phyloP scores from a whole-genome alignment of 2,113 vertebrate species.

The Micronycteris hirsuta region DNA sequence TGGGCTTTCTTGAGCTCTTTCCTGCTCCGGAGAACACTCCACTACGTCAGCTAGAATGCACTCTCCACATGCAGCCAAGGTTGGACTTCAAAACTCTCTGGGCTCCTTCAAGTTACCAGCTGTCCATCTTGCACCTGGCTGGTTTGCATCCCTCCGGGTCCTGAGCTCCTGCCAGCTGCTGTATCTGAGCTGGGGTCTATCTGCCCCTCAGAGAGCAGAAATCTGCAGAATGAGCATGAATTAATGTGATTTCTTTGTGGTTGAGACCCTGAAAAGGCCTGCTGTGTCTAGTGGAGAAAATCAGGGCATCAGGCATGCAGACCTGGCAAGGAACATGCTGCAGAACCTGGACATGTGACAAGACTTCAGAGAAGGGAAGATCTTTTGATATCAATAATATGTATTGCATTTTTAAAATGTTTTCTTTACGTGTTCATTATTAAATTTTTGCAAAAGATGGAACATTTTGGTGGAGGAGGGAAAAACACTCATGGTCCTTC shows the following conservation, averaged over 20 bases:
- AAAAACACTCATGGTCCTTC: not conserved
- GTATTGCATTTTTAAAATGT: not conserved
- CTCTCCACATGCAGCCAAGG: not conserved
- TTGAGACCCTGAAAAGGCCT: not conserved
- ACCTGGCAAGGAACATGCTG: not conserved
- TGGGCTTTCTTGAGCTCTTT: not conserved
- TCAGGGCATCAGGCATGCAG: not conserved
- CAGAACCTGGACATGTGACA: not conserved
- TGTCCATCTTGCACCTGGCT: conserved; percentile 18
- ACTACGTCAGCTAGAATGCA: accelerated
- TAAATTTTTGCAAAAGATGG: not conserved
- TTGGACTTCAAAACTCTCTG: not conserved
- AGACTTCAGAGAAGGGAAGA: not conserved
- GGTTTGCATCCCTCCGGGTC: not conserved
- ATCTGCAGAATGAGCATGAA: not conserved
- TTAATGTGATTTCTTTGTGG: conserved; percentile 36
- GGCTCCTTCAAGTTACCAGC: not conserved
- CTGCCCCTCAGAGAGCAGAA: conserved; percentile 8
- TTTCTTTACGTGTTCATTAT: conserved; percentile 31
- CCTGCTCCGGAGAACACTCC: not conserved
- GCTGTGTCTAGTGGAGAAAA: not conserved
- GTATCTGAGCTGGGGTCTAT: not conserved
- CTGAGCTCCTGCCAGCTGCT: not conserved
- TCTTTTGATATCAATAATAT: not conserved
- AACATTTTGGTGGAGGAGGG: not conserved